A percentile compares a stretch with the other conserved stretches of the same genome.
These are phyloP conservation scores for Varanus komodoensis DNA, from an alignment of 2,113 vertebrate species.

Conservation along the genomic window DNA sequence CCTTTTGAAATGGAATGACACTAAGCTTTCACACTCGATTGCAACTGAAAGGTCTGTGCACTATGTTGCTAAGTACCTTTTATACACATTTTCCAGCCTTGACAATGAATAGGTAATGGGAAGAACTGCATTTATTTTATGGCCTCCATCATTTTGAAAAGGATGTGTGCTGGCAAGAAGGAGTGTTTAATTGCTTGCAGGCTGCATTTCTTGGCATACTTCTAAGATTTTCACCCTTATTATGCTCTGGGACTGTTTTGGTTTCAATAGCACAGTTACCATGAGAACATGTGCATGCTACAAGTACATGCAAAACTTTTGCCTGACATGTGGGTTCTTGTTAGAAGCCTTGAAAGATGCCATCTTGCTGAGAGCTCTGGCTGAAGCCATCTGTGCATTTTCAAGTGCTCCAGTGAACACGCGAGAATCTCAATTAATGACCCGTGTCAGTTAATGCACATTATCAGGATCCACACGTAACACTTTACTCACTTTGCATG, in stretches of 20 bases:
- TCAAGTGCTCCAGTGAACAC: not conserved
- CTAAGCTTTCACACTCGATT: constrained; percentile 34
- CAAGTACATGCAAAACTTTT: not conserved
- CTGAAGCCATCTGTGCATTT: not conserved
- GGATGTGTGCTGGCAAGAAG: not conserved
- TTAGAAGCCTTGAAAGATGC: not conserved
- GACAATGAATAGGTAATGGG: constrained; percentile 4
- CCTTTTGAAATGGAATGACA: constrained; percentile 33
- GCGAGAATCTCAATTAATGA: too few species aligned
- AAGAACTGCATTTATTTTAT: not conserved
- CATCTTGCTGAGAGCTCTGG: not conserved
- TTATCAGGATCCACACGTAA: too few species aligned
- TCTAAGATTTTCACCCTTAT: not conserved
- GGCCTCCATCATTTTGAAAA: constrained; percentile 2
- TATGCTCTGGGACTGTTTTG: not conserved
- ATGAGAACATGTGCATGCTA: not conserved
- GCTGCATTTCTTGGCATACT: not conserved
- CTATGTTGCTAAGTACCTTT: constrained; percentile 28
- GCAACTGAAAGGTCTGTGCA: not conserved
- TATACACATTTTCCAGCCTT: constrained; percentile 4
- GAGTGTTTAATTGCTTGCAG: not conserved
- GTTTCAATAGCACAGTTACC: not conserved
- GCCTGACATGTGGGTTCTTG: not conserved
- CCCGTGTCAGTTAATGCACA: not conserved
- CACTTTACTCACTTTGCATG: not conserved